These are phyloP conservation scores for Penaeus chinensis DNA, from an alignment of 1,140 invertebrate genomes.

Conservation along the genomic window DNA sequence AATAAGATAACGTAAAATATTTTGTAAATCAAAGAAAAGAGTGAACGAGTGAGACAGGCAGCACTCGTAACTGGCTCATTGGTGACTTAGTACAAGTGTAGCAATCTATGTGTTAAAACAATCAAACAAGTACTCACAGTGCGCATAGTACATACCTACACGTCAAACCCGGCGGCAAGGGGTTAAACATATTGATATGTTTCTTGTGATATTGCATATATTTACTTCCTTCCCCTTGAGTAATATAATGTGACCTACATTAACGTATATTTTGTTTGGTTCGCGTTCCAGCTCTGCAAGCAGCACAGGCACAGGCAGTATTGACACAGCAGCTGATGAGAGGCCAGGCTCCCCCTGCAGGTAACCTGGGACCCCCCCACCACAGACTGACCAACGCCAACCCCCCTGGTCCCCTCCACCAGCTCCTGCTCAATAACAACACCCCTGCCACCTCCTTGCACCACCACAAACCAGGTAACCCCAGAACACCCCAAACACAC, in stretches of 20 bases:
- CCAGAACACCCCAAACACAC: background rate
- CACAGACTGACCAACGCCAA: conserved; percentile 52
- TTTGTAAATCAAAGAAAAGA: no score
- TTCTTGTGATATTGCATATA: no score
- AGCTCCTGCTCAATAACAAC: conserved; percentile 57
- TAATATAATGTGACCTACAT: background rate
- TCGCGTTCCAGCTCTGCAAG: conserved; percentile 26
- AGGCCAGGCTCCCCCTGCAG: conserved; percentile 38
- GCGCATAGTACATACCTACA: no score
- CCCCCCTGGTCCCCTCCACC: conserved; percentile 41
- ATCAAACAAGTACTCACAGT: no score
- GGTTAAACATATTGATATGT: no score
- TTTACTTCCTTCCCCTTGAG: background rate
- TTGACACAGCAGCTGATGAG: conserved; percentile 53
- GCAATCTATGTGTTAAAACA: no score
- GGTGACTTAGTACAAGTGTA: no score
- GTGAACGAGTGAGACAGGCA: no score
- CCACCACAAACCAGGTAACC: conserved; percentile 55
- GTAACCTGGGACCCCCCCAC: conserved; percentile 47
- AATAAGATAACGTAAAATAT: no score
- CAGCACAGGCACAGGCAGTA: conserved; percentile 49
- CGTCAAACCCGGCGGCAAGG: no score
- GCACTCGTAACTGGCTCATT: no score
- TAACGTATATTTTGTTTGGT: background rate
- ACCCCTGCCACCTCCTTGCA: conserved; percentile 47